These are phyloP conservation scores for Cephalopachus bancanus DNA, from an alignment of 2,797 vertebrate species.

Conservation along the genomic window DNA sequence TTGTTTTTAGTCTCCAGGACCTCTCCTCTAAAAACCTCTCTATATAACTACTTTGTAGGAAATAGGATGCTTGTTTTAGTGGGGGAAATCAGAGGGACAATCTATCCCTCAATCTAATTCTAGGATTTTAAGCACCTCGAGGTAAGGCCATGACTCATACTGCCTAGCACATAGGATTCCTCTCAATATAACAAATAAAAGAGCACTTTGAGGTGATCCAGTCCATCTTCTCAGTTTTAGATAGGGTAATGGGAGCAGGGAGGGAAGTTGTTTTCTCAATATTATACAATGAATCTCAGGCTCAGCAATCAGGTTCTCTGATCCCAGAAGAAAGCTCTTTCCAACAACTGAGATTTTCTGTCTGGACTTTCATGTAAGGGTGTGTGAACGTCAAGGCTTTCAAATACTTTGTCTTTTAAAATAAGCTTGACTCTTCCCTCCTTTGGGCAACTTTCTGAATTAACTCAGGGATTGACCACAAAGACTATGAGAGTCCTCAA, in stretches of 20 bases:
- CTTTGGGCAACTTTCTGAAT: conserved; percentile 10
- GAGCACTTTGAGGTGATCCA: not conserved
- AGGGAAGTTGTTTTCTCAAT: conserved; percentile 1
- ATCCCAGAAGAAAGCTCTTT: conserved; percentile 29
- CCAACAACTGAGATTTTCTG: not conserved
- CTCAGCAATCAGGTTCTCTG: conserved; percentile 16
- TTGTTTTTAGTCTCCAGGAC: conserved; percentile 1
- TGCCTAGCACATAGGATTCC: not conserved
- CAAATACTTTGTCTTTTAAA: conserved; percentile 42
- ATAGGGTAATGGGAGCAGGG: not conserved
- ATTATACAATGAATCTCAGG: not conserved
- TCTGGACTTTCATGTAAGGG: not conserved
- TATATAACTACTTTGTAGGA: not conserved
- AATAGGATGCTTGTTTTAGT: not conserved
- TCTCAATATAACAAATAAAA: not conserved
- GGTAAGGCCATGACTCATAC: not conserved
- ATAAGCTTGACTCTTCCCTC: not conserved
- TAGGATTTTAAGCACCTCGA: conserved; percentile 52
- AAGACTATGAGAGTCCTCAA: not conserved
- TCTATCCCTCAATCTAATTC: not conserved
- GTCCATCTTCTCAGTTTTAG: conserved; percentile 23
- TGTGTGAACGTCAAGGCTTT: conserved; percentile 26
- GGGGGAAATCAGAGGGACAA: not conserved
- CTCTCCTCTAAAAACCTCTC: not conserved
- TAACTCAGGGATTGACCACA: not conserved